Conservation (phyloP, 2,113 vertebrate genomes). For the Laterallus jamaicensis region DNA sequence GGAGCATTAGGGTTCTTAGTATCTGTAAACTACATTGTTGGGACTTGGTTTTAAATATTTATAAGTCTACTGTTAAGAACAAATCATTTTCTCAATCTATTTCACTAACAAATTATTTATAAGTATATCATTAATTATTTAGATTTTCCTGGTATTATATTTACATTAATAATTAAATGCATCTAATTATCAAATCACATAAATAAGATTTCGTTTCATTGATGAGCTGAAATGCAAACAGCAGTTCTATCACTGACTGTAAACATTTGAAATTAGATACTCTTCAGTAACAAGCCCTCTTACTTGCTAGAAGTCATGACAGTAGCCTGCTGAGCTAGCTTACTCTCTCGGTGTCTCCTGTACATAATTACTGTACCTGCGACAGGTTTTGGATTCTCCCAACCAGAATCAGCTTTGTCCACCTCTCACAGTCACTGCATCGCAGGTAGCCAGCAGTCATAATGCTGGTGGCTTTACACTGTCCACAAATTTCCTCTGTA, state of each 20-base stretch:
- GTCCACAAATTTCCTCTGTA: not conserved
- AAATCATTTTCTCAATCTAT: slow-evolving; percentile 82
- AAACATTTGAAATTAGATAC: slow-evolving; percentile 44
- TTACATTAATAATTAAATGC: slow-evolving; percentile 82
- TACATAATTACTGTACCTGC: not conserved
- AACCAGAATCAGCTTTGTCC: not conserved
- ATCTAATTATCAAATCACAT: slow-evolving; percentile 82
- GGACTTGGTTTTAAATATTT: slow-evolving; percentile 76
- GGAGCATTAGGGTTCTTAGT: slow-evolving; percentile 63
- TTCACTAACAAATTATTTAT: slow-evolving; percentile 82
- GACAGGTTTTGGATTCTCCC: not conserved
- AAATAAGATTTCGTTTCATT: slow-evolving; percentile 78
- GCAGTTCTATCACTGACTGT: slow-evolving; percentile 65
- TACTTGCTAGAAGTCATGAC: not conserved
- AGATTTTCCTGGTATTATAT: slow-evolving; percentile 79
- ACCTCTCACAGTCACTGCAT: not conserved
- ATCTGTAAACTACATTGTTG: slow-evolving; percentile 66
- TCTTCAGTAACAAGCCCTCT: not conserved
- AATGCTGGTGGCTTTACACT: not conserved
- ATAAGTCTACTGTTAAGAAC: slow-evolving; percentile 75
- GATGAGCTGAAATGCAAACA: slow-evolving; percentile 76
- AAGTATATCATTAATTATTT: slow-evolving; percentile 81
- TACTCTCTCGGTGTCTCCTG: not conserved
- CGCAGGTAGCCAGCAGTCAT: not conserved
- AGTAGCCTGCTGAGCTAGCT: not conserved